Evolutionary conservation across 2,888 invertebrate genomes (phyloP), one percentile per base, ranked within the genome.

Genomic region (Ochropacha duplaris): DNA sequence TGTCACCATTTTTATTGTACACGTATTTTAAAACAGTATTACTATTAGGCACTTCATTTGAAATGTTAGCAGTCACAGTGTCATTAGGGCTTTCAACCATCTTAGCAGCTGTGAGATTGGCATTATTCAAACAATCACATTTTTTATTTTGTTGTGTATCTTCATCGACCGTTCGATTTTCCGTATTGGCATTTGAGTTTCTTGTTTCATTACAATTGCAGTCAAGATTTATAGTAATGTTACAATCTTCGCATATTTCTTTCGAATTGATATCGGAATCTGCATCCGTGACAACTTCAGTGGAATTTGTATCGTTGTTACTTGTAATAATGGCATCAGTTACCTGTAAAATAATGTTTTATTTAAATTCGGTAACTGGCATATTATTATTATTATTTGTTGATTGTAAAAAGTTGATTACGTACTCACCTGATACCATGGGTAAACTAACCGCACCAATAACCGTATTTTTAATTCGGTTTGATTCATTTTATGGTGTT

Each of bases 1-100:
- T 72, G 16, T 79, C 77, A 60, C 76, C 74, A 55, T 83, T 79
- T 65, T 87, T 88, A 57, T 84, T 44, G 44, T 44, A 83, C 24
- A 88, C 79, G 60, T 90, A 90, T 72, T 90, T 87, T 39, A 86
- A 61, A 24, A 87, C 65, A 19, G 79, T 79, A 59, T 86, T 79
- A 50, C 64, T 74, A 39, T 76, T 70, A 6, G 57, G 65, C 26
- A 65, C 57, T 60, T 72, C 60, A 50, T 75, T 76, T 31, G 49
- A 58, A 50, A 49, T 59, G 73, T 6, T 19, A 22, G 19, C 19
- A 16, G 12, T 24, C 49, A 56, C 16, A 39, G 16, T 44, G 3
- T 44, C 19, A 19, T 44, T 44, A 9, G 44, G 19, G 44, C 9
- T 44, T 9, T 44, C 44, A 3, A 5, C 19, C 16, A 44, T 19